phyloP scores from a whole-genome alignment of 2,113 vertebrate genomes.

The Pantherophis guttatus region DNA sequence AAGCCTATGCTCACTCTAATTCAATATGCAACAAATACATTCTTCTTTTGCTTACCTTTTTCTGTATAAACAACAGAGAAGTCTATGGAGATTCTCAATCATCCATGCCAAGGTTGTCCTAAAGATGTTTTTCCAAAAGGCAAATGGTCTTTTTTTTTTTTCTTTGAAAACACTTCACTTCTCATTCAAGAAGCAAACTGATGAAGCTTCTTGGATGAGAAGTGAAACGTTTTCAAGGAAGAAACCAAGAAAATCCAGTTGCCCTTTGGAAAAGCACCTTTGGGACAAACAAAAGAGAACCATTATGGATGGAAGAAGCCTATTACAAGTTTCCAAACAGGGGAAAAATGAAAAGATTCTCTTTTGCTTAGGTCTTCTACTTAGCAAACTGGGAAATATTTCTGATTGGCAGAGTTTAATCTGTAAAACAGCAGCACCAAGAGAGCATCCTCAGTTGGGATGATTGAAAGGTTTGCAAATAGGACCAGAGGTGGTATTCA shows the following conservation, averaged over 20 bases:
- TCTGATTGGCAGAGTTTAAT: background rate
- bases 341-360: background rate
- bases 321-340: background rate
- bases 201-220: too few species aligned
- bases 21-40: background rate
- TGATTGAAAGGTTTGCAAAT: background rate
- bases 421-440: background rate
- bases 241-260: too few species aligned
- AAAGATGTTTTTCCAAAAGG: too few species aligned
- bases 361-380: background rate
- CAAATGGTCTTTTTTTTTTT: too few species aligned
- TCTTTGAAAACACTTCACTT: too few species aligned
- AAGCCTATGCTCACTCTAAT: too few species aligned
- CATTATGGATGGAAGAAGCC: background rate
- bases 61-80: background rate
- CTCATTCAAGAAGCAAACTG: too few species aligned
- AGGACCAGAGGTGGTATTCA: too few species aligned
- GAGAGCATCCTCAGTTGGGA: background rate
- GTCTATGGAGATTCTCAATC: too few species aligned
- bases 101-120: too few species aligned
- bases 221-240: too few species aligned
- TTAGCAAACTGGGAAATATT: background rate
- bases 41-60: background rate
- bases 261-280: too few species aligned
- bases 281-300: background rate